Percentiles rank a stretch among this genome's conserved stretches.
These are phyloP conservation scores for Aporrectodea caliginosa DNA, from an alignment of 1,140 invertebrate species.

Conservation along the genomic window DNA sequence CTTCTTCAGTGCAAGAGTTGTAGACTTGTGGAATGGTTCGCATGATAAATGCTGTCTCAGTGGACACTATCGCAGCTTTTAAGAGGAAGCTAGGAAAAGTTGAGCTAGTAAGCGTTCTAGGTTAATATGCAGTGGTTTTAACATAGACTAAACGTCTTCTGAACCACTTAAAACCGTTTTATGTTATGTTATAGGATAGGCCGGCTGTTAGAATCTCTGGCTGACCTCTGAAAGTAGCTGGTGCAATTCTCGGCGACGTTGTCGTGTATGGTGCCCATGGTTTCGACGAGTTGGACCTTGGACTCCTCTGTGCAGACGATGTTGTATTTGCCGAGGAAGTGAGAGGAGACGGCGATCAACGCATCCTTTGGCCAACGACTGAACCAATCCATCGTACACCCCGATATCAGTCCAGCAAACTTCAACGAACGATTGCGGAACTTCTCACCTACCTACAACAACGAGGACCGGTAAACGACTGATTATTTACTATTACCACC, in stretches of 20 bases:
- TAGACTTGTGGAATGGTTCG: no score
- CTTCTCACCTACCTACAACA: constrained; percentile 56
- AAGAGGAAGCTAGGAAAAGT: no score
- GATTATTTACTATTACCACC: neutral
- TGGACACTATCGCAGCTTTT: no score
- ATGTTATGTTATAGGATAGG: no score
- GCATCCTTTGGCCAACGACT: constrained; percentile 95
- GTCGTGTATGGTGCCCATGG: constrained; percentile 89
- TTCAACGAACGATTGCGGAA: constrained; percentile 70
- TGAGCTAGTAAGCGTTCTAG: no score
- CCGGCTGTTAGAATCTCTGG: no score
- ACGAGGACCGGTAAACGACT: neutral
- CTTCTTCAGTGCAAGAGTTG: no score
- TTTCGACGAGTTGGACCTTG: constrained; percentile 59
- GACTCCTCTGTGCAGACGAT: constrained; percentile 16
- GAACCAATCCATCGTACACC: constrained; percentile 97
- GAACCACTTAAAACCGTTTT: no score
- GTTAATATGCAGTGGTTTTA: no score
- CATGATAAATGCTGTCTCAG: no score
- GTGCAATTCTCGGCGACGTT: constrained; percentile 81
- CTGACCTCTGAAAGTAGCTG: constrained; percentile 81
- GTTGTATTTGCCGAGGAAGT: constrained; percentile 80
- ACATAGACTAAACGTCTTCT: no score
- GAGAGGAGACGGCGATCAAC: constrained; percentile 83
- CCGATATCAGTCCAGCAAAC: constrained; percentile 90